phyloP scores from a whole-genome alignment of 92 coral and sea anemone species.

The Parazoanthus darwini region DNA sequence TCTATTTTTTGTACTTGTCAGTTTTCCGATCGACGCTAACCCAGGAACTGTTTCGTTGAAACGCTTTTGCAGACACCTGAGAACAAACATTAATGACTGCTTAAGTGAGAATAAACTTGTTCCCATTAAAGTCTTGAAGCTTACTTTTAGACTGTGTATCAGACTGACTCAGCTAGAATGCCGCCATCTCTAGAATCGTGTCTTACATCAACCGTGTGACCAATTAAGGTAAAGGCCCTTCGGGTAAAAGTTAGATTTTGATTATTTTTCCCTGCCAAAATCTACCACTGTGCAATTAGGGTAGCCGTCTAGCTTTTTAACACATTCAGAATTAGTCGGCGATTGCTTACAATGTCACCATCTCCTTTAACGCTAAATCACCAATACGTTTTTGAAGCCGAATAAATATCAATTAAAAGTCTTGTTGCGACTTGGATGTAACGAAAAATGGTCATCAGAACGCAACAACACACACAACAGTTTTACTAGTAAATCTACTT shows the following conservation, averaged over 20 bases:
- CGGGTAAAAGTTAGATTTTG: slow-evolving; percentile 27
- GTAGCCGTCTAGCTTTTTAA: background rate
- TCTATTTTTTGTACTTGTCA: background rate
- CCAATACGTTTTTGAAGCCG: background rate
- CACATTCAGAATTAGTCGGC: background rate
- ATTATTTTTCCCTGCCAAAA: slow-evolving; percentile 18
- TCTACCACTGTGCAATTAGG: slow-evolving; percentile 38
- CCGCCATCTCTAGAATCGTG: slow-evolving; percentile 11
- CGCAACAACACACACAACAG: background rate
- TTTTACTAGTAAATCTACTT: background rate
- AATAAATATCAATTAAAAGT: background rate
- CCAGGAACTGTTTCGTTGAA: background rate
- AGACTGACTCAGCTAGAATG: background rate
- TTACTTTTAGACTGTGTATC: background rate
- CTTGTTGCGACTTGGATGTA: background rate
- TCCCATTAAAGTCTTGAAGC: slow-evolving; percentile 40
- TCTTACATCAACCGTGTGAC: background rate
- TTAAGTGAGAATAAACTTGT: background rate
- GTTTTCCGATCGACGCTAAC: slow-evolving; percentile 5
- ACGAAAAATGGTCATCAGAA: background rate
- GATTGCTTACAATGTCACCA: slow-evolving; percentile 21
- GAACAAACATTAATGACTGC: background rate
- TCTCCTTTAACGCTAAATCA: background rate
- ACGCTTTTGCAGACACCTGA: background rate
- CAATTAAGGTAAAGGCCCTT: background rate